Percentiles rank a stretch among this genome's conserved stretches.
These are phyloP conservation scores for Oxystoma pomonae DNA, from an alignment of 2,888 invertebrate genomes.

Conservation along the genomic window DNA sequence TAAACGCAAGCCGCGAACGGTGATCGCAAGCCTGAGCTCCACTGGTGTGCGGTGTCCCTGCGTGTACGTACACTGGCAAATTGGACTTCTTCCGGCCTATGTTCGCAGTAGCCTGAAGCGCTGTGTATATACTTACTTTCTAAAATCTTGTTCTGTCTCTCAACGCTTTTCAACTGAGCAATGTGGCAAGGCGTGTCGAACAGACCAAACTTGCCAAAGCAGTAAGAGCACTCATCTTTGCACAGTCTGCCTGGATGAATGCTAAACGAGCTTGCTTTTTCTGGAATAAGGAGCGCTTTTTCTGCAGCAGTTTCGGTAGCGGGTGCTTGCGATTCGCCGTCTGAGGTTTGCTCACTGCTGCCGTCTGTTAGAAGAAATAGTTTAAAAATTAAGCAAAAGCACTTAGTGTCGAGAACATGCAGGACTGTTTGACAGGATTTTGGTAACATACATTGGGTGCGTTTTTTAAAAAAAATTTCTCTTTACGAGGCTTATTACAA, in stretches of 20 bases:
- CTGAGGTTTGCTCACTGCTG: slow-evolving; percentile 48
- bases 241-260: slow-evolving; percentile 80
- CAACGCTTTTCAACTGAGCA: slow-evolving; percentile 78
- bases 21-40: too few relatives aligned
- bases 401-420: too few relatives aligned
- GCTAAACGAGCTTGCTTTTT: slow-evolving; percentile 83
- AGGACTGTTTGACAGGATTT: too few relatives aligned
- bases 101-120: too few relatives aligned
- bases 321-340: slow-evolving; percentile 43
- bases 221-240: slow-evolving; percentile 82
- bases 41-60: too few relatives aligned
- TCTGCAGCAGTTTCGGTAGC: slow-evolving; percentile 46
- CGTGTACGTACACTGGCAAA: too few relatives aligned
- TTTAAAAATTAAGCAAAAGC: too few relatives aligned
- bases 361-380: slow-evolving; percentile 46
- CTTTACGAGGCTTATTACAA: too few relatives aligned
- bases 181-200: slow-evolving; percentile 85
- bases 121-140: slow-evolving; percentile 56
- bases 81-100: too few relatives aligned
- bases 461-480: too few relatives aligned
- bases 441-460: too few relatives aligned
- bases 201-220: slow-evolving; percentile 81
- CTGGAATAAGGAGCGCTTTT: slow-evolving; percentile 73
- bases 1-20: too few relatives aligned
- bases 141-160: slow-evolving; percentile 76